phyloP scores from a whole-genome alignment of 2,113 vertebrate genomes.

The Gnathonemus echidnorhynchus region DNA sequence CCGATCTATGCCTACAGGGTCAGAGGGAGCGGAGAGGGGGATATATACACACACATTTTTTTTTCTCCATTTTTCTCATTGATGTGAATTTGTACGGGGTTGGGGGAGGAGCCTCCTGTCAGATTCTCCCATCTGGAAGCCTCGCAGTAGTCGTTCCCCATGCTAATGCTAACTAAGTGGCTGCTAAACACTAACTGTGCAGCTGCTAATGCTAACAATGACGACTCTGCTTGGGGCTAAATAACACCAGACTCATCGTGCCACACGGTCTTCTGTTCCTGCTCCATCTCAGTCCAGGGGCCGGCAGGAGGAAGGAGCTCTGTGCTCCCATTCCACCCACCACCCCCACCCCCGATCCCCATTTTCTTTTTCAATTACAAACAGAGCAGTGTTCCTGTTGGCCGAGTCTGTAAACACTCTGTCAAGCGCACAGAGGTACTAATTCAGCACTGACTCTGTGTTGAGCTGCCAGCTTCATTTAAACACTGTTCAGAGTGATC shows the following conservation, averaged over 20 bases:
- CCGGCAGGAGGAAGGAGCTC: not conserved
- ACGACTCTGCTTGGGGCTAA: not conserved
- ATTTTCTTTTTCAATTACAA: slow-evolving; percentile 29
- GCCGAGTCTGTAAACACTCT: slow-evolving; percentile 32
- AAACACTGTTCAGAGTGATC: slow-evolving; percentile 48
- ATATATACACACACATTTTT: not conserved
- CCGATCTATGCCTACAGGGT: not conserved
- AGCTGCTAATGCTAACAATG: not conserved
- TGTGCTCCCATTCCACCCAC: slow-evolving; percentile 8
- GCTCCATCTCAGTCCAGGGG: not conserved
- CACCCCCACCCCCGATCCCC: not conserved
- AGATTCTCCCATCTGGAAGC: not conserved
- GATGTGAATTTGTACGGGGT: not conserved
- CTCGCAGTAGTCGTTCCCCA: not conserved
- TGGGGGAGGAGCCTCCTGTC: not conserved
- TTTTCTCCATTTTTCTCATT: not conserved
- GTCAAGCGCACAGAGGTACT: slow-evolving; percentile 39
- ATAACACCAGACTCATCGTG: not conserved
- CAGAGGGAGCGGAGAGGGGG: not conserved
- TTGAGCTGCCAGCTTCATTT: slow-evolving; percentile 49
- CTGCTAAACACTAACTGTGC: not conserved
- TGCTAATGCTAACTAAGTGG: not conserved
- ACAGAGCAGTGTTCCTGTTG: slow-evolving; percentile 9
- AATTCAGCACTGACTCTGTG: slow-evolving; percentile 43
- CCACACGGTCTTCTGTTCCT: not conserved